Percentiles rank a stretch among this genome's conserved stretches.
These are phyloP conservation scores for Puntigrus tetrazona DNA, from an alignment of 2,113 vertebrate species.

Conservation along the genomic window DNA sequence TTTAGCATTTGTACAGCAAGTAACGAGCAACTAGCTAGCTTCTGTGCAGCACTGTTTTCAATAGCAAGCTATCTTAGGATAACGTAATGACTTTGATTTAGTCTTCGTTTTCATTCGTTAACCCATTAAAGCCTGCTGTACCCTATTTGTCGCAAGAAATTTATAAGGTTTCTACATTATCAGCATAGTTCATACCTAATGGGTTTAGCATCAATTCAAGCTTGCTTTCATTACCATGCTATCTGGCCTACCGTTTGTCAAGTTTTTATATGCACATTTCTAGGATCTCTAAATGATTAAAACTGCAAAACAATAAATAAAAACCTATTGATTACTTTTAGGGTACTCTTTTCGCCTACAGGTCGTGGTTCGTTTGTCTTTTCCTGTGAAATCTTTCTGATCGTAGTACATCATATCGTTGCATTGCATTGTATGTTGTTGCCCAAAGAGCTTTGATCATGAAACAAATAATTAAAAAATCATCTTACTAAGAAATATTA, in stretches of 20 bases:
- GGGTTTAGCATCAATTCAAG: too few relatives aligned
- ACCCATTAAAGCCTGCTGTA: too few relatives aligned
- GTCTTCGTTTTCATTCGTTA: background rate
- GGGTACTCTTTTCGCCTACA: too few relatives aligned
- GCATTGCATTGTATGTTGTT: background rate
- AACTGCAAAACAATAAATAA: background rate
- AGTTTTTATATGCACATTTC: too few relatives aligned
- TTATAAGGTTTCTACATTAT: background rate
- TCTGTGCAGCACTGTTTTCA: background rate
- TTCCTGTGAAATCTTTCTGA: background rate
- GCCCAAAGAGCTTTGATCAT: background rate
- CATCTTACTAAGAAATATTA: background rate
- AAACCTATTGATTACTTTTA: too few relatives aligned
- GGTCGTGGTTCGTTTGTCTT: background rate
- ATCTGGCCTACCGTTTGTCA: too few relatives aligned
- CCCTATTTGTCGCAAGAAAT: too few relatives aligned
- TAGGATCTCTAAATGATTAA: background rate
- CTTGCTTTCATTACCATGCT: too few relatives aligned
- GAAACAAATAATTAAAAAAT: background rate
- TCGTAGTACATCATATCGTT: background rate
- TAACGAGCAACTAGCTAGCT: background rate
- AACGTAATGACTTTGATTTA: background rate
- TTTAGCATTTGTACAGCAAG: background rate
- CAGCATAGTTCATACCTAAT: too few relatives aligned
- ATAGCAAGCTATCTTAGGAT: background rate